Evolutionary conservation across 2,888 invertebrate genomes (phyloP).

Genomic region (Lapara coniferarum): DNA sequence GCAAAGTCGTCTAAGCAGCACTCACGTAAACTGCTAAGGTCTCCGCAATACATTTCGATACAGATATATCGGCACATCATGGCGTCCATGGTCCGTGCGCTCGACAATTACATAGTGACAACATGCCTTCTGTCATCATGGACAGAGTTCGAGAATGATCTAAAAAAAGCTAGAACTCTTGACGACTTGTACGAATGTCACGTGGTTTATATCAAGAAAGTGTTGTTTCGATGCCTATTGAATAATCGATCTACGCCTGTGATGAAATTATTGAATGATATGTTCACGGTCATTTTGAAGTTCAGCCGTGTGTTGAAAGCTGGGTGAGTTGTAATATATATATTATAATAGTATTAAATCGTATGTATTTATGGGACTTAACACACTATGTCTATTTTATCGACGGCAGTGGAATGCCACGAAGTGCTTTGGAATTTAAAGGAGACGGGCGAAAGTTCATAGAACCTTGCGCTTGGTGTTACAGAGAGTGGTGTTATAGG

Average conservation of each 20-base stretch:
- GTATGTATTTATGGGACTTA: not conserved
- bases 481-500: too few relatives aligned
- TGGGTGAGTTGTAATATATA: slow-evolving; percentile 63
- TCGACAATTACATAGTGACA: slow-evolving; percentile 90
- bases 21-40: slow-evolving; percentile 77
- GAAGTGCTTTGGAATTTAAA: too few relatives aligned
- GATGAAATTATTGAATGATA: slow-evolving; percentile 87
- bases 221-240: slow-evolving; percentile 89
- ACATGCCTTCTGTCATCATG: slow-evolving; percentile 90
- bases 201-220: slow-evolving; percentile 88
- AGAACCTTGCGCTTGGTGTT: too few relatives aligned
- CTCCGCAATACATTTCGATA: slow-evolving; percentile 87
- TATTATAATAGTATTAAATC: not conserved
- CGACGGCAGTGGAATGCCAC: too few relatives aligned
- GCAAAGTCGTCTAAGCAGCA: slow-evolving; percentile 77
- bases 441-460: too few relatives aligned
- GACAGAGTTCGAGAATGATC: slow-evolving; percentile 88
- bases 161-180: slow-evolving; percentile 85
- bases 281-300: slow-evolving; percentile 88
- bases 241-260: slow-evolving; percentile 88
- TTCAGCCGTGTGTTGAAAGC: slow-evolving; percentile 85
- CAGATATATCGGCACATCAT: slow-evolving; percentile 89
- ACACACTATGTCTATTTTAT: too few relatives aligned
- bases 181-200: slow-evolving; percentile 90
- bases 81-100: slow-evolving; percentile 89